phyloP scores from a whole-genome alignment of 2,888 invertebrate species.

The Macrophya annulata region DNA sequence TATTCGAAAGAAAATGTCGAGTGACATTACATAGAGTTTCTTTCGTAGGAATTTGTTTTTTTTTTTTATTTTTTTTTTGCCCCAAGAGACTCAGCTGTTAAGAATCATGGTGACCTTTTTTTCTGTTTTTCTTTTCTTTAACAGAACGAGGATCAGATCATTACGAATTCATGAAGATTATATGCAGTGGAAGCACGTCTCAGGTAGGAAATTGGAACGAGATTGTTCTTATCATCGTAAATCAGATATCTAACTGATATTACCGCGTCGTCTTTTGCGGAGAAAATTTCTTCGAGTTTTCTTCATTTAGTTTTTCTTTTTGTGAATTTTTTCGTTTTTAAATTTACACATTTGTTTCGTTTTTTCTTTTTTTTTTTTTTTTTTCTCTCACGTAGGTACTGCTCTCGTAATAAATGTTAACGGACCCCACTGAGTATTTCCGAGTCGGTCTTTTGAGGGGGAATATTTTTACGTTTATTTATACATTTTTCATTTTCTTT shows the following conservation, averaged over 20 bases:
- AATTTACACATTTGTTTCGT: background rate
- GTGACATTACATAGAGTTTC: background rate
- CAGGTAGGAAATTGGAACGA: slow-evolving; percentile 72
- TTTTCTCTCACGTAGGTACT: background rate
- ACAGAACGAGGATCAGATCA: slow-evolving; percentile 62
- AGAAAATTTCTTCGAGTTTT: background rate
- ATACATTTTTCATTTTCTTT: no score
- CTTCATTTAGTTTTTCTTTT: background rate
- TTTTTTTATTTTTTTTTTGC: no score
- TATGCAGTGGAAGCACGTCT: slow-evolving; percentile 72
- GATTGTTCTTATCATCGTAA: slow-evolving; percentile 73
- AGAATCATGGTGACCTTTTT: slow-evolving; percentile 31
- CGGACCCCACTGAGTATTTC: background rate
- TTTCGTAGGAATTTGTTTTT: background rate
- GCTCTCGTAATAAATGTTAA: background rate
- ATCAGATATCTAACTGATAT: slow-evolving; percentile 70
- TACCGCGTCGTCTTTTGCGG: slow-evolving; percentile 53
- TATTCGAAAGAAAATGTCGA: background rate
- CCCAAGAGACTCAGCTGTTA: slow-evolving; percentile 15
- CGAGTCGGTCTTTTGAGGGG: background rate
- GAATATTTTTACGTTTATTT: background rate
- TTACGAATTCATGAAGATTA: slow-evolving; percentile 75
- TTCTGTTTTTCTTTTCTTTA: slow-evolving; percentile 28
- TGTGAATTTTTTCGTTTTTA: background rate
- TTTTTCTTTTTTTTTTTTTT: background rate